Evolutionary conservation across 2,797 vertebrate genomes (phyloP), one percentile per base, ranked within the genome.

Genomic region (Tangara arthus): DNA sequence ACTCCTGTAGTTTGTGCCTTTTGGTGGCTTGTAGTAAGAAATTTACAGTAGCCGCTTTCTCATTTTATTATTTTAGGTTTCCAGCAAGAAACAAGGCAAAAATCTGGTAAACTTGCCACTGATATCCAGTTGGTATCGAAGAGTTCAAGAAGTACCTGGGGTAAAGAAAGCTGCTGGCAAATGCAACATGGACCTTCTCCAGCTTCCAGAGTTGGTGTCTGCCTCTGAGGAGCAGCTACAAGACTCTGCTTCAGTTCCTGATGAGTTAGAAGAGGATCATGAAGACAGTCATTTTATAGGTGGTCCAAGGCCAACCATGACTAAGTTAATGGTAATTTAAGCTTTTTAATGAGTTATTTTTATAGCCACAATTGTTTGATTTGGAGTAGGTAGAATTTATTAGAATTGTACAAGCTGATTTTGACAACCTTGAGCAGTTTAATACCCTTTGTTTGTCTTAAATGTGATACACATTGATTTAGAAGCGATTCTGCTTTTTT

Each of bases 231-330:
- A 93, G 37, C 77, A 52, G 30, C 53, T 61, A 3, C 82, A 27
- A 88, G 90, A 70, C 47, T 78, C 53, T 15, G 69, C 15, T 61
- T 66, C 81, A 14, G 21, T 72, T 28, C 70, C 96, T 61, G 94
- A 97, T 89, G 97, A 98, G 26, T 68, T 91, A 75, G 95, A 97
- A 77, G 98, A 98, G 56, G 94, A 86, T 37, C 95, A 93, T 32
- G 93, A 94, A 30, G 97, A 98, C 42, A 88, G 91, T 89, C 89
- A 96, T 44, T 99, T 99, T 95, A 94, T 98, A 39, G 99, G 99
- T 71, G 99, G 99, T 76, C 99, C 99, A 22, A 98, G 99, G 92
- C 99, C 99, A 89, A 99, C 99, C 39, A 98, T 99, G 98, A 98
- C 98, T 66, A 99, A 99, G 93, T 98, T 99, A 80, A 98, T 98